These are phyloP conservation scores for Galeopterus variegatus DNA, from an alignment of 2,113 vertebrate genomes.

Conservation along the genomic window DNA sequence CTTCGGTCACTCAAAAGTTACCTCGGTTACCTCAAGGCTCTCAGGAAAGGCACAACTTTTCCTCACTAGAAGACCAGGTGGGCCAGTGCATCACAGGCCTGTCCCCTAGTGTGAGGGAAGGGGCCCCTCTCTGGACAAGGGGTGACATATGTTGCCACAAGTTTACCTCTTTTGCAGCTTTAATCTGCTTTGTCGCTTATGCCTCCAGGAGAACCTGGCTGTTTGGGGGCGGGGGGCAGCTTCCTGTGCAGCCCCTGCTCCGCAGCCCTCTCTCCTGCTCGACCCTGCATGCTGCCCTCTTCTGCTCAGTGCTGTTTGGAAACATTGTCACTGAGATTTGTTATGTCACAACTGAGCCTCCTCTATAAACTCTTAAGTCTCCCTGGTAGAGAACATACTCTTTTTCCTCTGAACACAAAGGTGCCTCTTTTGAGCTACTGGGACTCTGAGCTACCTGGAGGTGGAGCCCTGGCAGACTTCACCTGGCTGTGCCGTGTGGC, in stretches of 20 bases:
- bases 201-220: not conserved
- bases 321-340: not conserved
- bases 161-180: not conserved
- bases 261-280: not conserved
- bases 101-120: not conserved
- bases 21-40: not conserved
- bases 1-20: not conserved
- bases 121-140: not conserved
- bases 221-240: no score
- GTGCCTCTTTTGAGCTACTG: not conserved
- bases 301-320: not conserved
- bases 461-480: rapidly evolving
- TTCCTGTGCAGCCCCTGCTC: no score
- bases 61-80: not conserved
- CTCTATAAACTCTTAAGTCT: not conserved
- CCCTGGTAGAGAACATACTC: not conserved
- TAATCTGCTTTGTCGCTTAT: not conserved
- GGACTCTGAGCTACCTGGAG: not conserved
- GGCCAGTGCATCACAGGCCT: not conserved
- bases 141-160: not conserved
- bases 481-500: not conserved
- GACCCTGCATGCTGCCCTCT: rapidly evolving
- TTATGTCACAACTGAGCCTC: not conserved
- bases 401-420: not conserved
- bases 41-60: not conserved